Conservation (phyloP, 2,888 invertebrate species). For the Julus scanicus region DNA sequence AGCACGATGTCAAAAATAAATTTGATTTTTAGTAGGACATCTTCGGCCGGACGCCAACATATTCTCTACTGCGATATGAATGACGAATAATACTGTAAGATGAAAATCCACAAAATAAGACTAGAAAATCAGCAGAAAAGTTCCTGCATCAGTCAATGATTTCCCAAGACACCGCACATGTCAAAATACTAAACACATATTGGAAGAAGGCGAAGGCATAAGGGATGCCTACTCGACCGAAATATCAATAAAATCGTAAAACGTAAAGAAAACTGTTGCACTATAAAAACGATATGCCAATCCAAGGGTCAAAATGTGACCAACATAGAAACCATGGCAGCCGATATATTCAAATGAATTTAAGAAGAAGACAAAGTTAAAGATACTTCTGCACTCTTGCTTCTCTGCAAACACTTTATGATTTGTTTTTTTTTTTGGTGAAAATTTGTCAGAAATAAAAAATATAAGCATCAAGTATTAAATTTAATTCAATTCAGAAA, state of each 20-base stretch:
- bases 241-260: conserved; percentile 40
- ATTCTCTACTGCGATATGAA: not conserved
- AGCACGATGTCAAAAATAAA: conserved; percentile 36
- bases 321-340: not conserved
- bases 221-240: not conserved
- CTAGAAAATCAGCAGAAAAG: conserved; percentile 6
- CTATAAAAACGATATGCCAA: not conserved
- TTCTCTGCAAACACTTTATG: too few species aligned
- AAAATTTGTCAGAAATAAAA: too few species aligned
- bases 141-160: conserved; percentile 21
- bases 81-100: conserved; percentile 8
- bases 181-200: conserved; percentile 28
- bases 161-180: conserved; percentile 6
- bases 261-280: not conserved
- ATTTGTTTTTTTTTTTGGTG: too few species aligned
- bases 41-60: not conserved
- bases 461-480: too few species aligned
- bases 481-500: too few species aligned
- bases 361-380: not conserved
- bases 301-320: conserved; percentile 22
- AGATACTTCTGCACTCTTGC: not conserved
- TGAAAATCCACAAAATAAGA: not conserved
- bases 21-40: conserved; percentile 28
- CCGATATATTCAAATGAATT: not conserved
- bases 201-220: not conserved